Evolutionary conservation across 2,113 vertebrate species (phyloP).

Genomic region (Polypterus senegalus): DNA sequence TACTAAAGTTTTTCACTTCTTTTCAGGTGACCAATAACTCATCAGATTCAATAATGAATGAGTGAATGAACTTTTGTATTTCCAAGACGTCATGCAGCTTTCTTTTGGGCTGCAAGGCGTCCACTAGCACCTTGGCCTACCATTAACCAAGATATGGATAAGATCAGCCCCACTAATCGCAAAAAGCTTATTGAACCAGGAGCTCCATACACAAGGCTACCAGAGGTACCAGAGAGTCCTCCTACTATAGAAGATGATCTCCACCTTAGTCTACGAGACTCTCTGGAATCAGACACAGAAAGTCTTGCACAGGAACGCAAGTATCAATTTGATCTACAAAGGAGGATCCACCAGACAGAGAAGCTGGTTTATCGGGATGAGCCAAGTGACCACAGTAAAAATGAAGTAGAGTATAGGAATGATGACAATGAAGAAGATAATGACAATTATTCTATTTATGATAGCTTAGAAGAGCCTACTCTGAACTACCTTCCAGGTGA

Average conservation of each 20-base stretch:
- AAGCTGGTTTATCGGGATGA: background rate
- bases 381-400: background rate
- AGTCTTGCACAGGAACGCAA: conserved; percentile 35
- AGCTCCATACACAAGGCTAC: conserved; percentile 3
- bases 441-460: conserved; percentile 20
- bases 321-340: conserved; percentile 28
- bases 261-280: conserved; percentile 28
- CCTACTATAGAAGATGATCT: conserved; percentile 6
- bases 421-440: conserved; percentile 37
- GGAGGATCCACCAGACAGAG: background rate
- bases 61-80: too few species aligned
- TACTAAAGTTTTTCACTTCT: too few species aligned
- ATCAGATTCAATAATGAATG: too few species aligned
- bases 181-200: background rate
- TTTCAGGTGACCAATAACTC: too few species aligned
- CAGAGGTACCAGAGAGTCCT: conserved; percentile 4
- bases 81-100: too few species aligned
- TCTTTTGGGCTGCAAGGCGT: too few species aligned
- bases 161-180: background rate
- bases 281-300: conserved; percentile 43
- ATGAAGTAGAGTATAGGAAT: conserved; percentile 21
- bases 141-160: too few species aligned
- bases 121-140: too few species aligned
- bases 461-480: conserved; percentile 28
- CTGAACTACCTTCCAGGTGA: background rate